phyloP scores from a whole-genome alignment of 2,888 invertebrate species.

The Tipula confusa region DNA sequence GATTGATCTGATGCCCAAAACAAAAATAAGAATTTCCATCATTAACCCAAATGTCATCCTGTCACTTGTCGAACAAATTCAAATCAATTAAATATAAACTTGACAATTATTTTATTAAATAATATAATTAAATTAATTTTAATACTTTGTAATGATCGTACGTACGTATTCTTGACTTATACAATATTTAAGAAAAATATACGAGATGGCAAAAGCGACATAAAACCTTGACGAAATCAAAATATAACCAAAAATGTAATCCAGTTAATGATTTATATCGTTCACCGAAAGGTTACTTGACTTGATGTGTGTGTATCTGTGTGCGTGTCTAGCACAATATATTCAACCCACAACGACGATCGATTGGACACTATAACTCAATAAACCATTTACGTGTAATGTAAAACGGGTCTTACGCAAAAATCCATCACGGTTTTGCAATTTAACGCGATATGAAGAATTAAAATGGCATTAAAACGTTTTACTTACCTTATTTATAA shows the following conservation, averaged over 20 bases:
- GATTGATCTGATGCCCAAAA: background rate
- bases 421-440: background rate
- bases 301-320: background rate
- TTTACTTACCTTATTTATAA: background rate
- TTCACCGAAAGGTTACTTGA: background rate
- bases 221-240: background rate
- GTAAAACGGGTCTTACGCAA: background rate
- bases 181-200: background rate
- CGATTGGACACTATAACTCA: background rate
- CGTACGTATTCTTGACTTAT: conserved; percentile 25
- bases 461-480: background rate
- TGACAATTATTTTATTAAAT: conserved; percentile 20
- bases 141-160: background rate
- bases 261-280: background rate
- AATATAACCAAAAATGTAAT: background rate
- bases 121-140: background rate
- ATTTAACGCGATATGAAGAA: background rate
- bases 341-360: background rate
- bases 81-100: background rate
- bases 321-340: background rate
- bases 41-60: background rate
- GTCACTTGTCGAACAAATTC: background rate
- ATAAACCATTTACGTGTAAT: background rate
- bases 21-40: background rate
- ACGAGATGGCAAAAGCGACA: background rate